A percentile compares a stretch with the other conserved stretches of the same genome.
phyloP scores from a whole-genome alignment of 2,888 invertebrate species.

The Stramonita haemastoma region DNA sequence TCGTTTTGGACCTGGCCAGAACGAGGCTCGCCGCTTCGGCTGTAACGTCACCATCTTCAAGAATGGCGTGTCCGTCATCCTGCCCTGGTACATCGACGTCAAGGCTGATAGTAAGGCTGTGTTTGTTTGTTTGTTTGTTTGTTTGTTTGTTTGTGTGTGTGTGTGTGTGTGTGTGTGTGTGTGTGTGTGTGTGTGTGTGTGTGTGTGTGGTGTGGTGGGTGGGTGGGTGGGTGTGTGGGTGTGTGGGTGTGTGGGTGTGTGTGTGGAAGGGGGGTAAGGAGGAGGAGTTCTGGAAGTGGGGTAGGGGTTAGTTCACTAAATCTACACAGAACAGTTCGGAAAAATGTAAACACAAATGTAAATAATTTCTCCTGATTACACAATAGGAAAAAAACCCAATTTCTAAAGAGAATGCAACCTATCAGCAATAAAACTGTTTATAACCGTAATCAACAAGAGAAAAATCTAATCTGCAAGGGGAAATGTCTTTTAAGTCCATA shows the following conservation, averaged over 20 bases:
- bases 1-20: slow-evolving; percentile 27
- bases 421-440: too few species aligned
- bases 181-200: neutral
- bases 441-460: too few species aligned
- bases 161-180: neutral
- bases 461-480: too few species aligned
- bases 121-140: neutral
- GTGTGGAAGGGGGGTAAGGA: neutral
- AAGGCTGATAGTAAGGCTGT: neutral
- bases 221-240: neutral
- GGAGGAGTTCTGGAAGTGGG: too few species aligned
- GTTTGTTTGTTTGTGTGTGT: neutral
- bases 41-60: slow-evolving; percentile 23
- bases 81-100: neutral
- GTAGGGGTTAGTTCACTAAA: too few species aligned
- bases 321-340: too few species aligned
- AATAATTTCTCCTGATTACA: too few species aligned
- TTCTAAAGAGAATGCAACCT: too few species aligned
- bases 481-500: too few species aligned
- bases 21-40: slow-evolving; percentile 28
- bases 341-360: too few species aligned
- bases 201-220: neutral
- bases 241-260: neutral
- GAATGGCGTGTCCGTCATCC: neutral
- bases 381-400: too few species aligned